Evolutionary conservation across 2,113 vertebrate species (phyloP).

Genomic region (Ciconia maguari): DNA sequence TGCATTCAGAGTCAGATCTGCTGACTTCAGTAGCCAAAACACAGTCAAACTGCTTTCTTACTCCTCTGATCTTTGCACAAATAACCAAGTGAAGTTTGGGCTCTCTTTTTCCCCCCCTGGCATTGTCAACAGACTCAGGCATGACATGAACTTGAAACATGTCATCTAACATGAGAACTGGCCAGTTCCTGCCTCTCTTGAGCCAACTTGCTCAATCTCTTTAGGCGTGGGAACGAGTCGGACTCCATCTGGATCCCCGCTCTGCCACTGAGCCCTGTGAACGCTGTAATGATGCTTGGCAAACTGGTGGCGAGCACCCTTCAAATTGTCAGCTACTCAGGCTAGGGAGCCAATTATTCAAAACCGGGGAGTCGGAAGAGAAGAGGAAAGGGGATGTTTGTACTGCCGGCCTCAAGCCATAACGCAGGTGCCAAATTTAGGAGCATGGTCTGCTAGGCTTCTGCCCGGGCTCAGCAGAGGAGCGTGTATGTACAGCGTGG

Average conservation of each 20-base stretch:
- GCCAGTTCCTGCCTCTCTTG: neutral
- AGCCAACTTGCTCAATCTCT: neutral
- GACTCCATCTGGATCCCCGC: rapidly evolving
- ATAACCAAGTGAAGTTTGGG: neutral
- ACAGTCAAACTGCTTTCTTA: neutral
- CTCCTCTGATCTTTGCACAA: neutral
- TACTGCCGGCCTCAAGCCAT: neutral
- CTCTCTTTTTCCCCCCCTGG: neutral
- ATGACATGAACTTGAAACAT: neutral
- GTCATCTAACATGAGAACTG: neutral
- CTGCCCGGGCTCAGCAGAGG: neutral
- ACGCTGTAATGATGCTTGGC: neutral
- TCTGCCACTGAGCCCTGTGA: neutral
- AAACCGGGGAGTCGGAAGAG: neutral
- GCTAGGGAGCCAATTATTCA: neutral
- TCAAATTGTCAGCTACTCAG: neutral
- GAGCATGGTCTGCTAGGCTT: neutral
- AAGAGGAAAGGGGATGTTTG: neutral
- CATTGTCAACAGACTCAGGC: neutral
- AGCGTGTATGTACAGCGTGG: rapidly evolving
- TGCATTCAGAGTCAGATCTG: neutral
- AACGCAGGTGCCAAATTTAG: neutral
- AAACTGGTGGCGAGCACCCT: neutral
- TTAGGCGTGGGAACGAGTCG: neutral
- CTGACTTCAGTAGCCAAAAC: neutral